Percentiles rank a stretch among this genome's conserved stretches.
Conservation (phyloP, 2,113 vertebrate genomes). For the Protobothrops mucrosquamatus region DNA sequence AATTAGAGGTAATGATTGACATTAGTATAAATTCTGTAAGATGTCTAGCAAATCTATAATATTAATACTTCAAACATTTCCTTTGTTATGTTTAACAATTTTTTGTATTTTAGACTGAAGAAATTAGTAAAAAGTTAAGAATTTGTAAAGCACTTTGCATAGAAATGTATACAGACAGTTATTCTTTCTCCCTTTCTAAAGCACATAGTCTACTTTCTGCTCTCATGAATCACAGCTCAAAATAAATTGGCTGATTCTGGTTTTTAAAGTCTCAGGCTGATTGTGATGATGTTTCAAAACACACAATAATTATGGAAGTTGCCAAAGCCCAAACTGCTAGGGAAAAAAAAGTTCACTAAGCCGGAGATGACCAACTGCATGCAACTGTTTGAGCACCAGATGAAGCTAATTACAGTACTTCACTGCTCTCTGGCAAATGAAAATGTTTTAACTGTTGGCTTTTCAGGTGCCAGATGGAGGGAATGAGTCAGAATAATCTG, state of each 20-base stretch:
- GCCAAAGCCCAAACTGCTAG: constrained; percentile 38
- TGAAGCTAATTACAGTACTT: constrained; percentile 53
- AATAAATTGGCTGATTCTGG: constrained; percentile 27
- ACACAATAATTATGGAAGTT: constrained; percentile 34
- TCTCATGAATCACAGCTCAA: constrained; percentile 7
- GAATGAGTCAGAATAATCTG: constrained; percentile 31
- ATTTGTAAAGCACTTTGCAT: neutral
- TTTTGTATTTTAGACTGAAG: constrained; percentile 2
- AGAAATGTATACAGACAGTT: neutral
- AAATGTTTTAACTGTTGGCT: constrained; percentile 43
- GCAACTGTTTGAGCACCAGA: constrained; percentile 39
- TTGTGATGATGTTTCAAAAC: neutral
- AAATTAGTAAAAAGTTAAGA: neutral
- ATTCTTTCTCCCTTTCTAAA: constrained; percentile 1
- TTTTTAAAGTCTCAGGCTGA: neutral
- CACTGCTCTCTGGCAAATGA: constrained; percentile 49
- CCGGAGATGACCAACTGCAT: constrained; percentile 39
- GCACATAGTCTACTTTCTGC: neutral
- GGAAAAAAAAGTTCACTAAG: constrained; percentile 45
- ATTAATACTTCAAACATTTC: neutral
- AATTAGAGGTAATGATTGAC: neutral
- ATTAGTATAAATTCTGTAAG: neutral
- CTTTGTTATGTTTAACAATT: neutral
- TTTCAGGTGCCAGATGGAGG: constrained; percentile 53
- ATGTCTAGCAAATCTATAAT: neutral